Evolutionary conservation across 2,797 vertebrate genomes (phyloP).

Genomic region (Lates japonicus): DNA sequence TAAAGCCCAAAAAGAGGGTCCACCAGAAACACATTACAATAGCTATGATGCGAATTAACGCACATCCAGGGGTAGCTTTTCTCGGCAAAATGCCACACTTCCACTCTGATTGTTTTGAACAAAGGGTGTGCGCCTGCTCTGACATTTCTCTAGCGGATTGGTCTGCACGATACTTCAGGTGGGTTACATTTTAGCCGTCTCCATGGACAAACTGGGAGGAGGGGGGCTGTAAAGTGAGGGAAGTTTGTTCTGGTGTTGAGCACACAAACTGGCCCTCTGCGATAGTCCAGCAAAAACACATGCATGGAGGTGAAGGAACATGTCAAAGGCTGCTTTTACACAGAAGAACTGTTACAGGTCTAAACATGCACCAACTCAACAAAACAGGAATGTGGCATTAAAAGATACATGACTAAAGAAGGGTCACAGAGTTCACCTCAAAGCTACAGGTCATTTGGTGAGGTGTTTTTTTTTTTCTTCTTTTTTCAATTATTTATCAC

Average conservation of each 20-base stretch:
- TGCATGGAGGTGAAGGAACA: background rate
- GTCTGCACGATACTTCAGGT: constrained; percentile 74
- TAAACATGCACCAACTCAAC: background rate
- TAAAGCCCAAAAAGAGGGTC: constrained; percentile 81
- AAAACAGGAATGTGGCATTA: background rate
- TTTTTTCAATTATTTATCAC: background rate
- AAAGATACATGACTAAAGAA: background rate
- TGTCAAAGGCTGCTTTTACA: background rate
- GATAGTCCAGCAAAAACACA: constrained; percentile 20
- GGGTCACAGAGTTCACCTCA: background rate
- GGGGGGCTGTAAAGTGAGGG: constrained; percentile 84
- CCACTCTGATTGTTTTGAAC: constrained; percentile 84
- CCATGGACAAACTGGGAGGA: constrained; percentile 79
- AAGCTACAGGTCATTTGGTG: background rate
- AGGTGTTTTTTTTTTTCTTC: background rate
- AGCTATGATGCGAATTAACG: constrained; percentile 82
- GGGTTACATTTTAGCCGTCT: constrained; percentile 83
- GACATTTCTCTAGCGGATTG: constrained; percentile 79
- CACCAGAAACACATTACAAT: constrained; percentile 84
- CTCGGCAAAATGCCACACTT: constrained; percentile 84
- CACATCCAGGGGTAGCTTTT: constrained; percentile 82
- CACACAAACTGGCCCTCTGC: constrained; percentile 39
- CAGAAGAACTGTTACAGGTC: background rate
- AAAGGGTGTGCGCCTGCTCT: constrained; percentile 80
- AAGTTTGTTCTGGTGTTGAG: constrained; percentile 78